Evolutionary conservation across 1,140 invertebrate genomes (phyloP), one percentile per base, ranked within the genome.

Genomic region (Neuroterus valhalla): DNA sequence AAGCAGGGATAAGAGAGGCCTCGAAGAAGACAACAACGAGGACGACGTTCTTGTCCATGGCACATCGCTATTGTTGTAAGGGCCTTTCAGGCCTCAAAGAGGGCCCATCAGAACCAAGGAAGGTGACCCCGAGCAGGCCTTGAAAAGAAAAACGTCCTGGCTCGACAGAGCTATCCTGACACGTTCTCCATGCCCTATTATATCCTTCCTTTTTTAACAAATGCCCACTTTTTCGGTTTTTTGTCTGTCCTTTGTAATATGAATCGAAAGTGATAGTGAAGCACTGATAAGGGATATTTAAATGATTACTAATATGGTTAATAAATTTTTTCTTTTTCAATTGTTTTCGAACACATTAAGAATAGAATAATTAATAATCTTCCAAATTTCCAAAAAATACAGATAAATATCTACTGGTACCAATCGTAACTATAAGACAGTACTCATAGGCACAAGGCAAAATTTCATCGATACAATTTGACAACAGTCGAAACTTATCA

Each of bases 61-160:
- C 69, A 70, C 70, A 70, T 62, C 74, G 78, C 77, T 76, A 86
- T 87, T 86, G 85, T 87, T 83, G 82, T 76, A 72, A 71, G 76
- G 75, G 66, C 46, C 83, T 84, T 85, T 87, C 78, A 85, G 71
- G 44, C 42, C 77, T 85, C 71, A 85, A 84, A 83, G 82, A 82
- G 77, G 71, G 75, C 75, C 72, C 78, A 78, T 75, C 78, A 46
- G 17, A 76, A 77, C 76, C 82, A 80, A 79, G 77, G 79, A 72
- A 77, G 77, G 73, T 85, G 84, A 85, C 82, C 81, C 81, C 84
- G 81, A 68, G 81, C 71, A 77, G 74, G 68, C 68, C 70, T 52
- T 70, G 78, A 71, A 73, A 76, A 74, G 75, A 80, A 80, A 73
- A 74, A 66, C 50, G 50, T 66, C 72, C 72, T 67, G 72, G 66